A percentile compares a stretch with the other conserved stretches of the same genome.
Evolutionary conservation across 2,113 vertebrate species (phyloP).

Genomic region (Malurus melanocephalus): DNA sequence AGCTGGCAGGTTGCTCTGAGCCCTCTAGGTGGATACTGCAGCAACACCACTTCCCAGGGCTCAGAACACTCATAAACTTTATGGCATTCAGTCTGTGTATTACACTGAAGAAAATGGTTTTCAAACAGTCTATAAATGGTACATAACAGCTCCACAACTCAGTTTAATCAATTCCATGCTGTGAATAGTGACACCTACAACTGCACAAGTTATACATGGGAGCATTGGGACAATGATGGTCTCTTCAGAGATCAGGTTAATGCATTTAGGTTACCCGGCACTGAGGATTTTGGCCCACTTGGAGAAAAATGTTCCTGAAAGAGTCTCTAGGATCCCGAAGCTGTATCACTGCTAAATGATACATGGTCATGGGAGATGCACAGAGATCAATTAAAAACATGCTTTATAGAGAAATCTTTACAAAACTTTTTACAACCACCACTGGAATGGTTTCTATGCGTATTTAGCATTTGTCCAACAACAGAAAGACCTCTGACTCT

Average conservation of each 20-base stretch:
- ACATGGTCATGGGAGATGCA: not conserved
- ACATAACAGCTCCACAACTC: not conserved
- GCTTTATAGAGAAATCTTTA: not conserved
- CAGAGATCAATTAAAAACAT: not conserved
- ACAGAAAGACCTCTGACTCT: not conserved
- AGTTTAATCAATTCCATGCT: not conserved
- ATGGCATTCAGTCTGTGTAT: not conserved
- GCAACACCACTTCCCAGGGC: not conserved
- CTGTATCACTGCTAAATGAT: not conserved
- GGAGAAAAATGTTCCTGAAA: not conserved
- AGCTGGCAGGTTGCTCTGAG: not conserved
- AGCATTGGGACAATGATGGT: not conserved
- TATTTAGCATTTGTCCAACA: not conserved
- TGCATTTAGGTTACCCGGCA: not conserved
- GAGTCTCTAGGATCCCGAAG: not conserved
- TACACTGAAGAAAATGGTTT: not conserved
- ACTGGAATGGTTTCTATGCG: not conserved
- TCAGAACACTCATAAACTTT: not conserved
- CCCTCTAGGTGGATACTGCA: not conserved
- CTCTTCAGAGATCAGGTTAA: not conserved
- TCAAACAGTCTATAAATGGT: not conserved
- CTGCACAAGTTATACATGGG: not conserved
- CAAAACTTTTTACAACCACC: not conserved
- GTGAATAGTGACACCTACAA: not conserved
- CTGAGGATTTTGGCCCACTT: accelerated